Conservation (phyloP, 2,888 invertebrate species). For the Bhutanitis thaidina region DNA sequence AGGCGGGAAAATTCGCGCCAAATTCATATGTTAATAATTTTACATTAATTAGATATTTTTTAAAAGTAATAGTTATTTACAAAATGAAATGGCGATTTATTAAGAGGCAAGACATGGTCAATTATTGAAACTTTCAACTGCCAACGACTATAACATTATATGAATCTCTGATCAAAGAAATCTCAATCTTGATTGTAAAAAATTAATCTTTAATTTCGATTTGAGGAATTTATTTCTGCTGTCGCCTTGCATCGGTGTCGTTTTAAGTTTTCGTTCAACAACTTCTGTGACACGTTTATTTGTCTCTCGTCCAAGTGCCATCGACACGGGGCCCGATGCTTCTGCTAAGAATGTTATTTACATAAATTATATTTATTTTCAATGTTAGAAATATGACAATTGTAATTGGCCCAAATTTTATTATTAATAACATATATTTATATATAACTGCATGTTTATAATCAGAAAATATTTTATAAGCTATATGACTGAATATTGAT, state of each 20-base stretch:
- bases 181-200: conserved; percentile 18
- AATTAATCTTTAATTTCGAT: conserved; percentile 13
- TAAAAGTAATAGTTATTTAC: not conserved
- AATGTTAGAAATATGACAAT: not conserved
- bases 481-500: conserved; percentile 58
- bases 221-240: conserved; percentile 5
- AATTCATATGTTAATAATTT: not conserved
- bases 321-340: not conserved
- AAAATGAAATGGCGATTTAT: not conserved
- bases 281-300: conserved; percentile 2
- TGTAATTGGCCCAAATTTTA: not conserved
- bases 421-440: not conserved
- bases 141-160: not conserved
- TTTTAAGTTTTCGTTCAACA: not conserved
- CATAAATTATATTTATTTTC: not conserved
- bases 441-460: conserved; percentile 14
- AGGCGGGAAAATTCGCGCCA: conserved; percentile 7
- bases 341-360: conserved; percentile 8
- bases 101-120: no score
- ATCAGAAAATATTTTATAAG: conserved; percentile 24
- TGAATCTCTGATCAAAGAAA: not conserved
- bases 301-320: conserved; percentile 13
- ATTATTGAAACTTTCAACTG: no score
- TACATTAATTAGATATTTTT: not conserved
- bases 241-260: no score